Evolutionary conservation across 2,113 vertebrate species (phyloP).

Genomic region (Poicephalus gulielmi): DNA sequence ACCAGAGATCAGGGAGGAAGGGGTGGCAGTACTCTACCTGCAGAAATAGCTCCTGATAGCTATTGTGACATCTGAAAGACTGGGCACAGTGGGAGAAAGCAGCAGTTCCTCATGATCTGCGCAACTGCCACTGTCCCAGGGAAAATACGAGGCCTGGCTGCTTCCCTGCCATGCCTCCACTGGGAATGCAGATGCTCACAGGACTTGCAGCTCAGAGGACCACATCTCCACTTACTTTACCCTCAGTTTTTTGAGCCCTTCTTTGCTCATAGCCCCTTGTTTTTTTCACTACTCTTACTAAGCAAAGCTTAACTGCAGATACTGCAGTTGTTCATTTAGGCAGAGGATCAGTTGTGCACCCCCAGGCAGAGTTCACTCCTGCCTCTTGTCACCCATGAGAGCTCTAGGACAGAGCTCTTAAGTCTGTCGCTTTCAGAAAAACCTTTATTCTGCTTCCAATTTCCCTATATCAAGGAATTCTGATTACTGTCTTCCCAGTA

Average conservation of each 20-base stretch:
- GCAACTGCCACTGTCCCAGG: background rate
- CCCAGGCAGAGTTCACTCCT: background rate
- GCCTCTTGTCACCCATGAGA: background rate
- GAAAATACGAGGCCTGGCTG: background rate
- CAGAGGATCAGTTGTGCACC: background rate
- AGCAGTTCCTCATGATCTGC: background rate
- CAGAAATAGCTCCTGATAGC: background rate
- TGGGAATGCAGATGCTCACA: background rate
- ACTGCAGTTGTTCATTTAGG: background rate
- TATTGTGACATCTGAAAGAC: background rate
- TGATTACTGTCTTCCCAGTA: background rate
- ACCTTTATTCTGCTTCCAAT: background rate
- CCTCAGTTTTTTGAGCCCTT: background rate
- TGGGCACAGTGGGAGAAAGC: background rate
- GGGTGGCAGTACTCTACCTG: background rate
- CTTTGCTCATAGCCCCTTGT: background rate
- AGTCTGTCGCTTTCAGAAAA: background rate
- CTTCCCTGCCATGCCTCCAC: background rate
- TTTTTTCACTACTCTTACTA: background rate
- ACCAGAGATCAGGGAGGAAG: background rate
- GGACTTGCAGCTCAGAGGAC: background rate
- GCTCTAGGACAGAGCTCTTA: background rate
- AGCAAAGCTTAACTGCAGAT: background rate
- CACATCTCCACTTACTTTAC: background rate
- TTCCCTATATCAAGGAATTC: background rate